phyloP scores from a whole-genome alignment of 37 sponge, comb jelly and placozoan species.

The Halisarca cf. caerulea region DNA sequence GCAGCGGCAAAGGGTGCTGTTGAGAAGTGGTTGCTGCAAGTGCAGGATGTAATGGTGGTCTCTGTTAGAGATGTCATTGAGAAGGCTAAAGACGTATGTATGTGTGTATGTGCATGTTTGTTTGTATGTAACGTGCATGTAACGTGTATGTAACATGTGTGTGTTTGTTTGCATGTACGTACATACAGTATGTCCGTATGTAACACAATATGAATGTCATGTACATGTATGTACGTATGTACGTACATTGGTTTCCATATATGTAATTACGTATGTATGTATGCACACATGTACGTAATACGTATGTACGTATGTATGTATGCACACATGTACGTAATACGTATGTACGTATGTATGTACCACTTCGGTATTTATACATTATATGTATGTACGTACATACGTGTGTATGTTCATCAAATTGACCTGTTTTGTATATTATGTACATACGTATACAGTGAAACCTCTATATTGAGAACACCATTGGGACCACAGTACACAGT shows the following conservation, averaged over 20 bases:
- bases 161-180: not conserved
- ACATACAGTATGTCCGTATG: no score
- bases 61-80: conserved; percentile 83
- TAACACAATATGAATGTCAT: not conserved
- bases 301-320: conserved; percentile 1
- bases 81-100: conserved; percentile 74
- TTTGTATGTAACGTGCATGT: no score
- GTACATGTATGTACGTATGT: not conserved
- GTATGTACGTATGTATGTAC: not conserved
- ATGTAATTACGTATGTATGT: not conserved
- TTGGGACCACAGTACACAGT: no score
- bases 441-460: not conserved
- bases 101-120: not conserved
- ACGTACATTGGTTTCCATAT: not conserved
- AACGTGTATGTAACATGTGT: no score
- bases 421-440: no score
- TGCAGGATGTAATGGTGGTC: conserved; percentile 87
- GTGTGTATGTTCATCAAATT: no score
- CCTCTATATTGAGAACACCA: no score
- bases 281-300: not conserved
- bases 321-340: not conserved
- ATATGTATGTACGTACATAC: not conserved
- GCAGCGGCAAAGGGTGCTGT: conserved; percentile 94
- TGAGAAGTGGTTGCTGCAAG: conserved; percentile 99
- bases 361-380: no score